Percentiles rank a stretch among this genome's conserved stretches.
Conservation (phyloP, 2,888 invertebrate species). For the Helicoverpa assulta region DNA sequence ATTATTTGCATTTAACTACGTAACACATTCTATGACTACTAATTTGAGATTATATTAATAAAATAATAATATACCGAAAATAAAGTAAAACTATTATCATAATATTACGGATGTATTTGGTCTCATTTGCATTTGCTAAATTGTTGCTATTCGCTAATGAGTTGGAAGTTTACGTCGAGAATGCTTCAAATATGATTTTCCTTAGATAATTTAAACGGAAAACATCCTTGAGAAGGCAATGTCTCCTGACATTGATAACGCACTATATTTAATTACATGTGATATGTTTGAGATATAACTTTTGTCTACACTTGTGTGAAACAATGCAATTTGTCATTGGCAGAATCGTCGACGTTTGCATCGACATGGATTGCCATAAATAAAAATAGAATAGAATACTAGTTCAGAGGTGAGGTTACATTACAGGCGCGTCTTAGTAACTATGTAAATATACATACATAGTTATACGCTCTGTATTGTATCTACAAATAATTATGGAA, state of each 20-base stretch:
- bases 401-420: conserved; percentile 1
- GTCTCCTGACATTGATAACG: conserved; percentile 60
- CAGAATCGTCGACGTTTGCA: too few relatives aligned
- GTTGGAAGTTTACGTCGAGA: conserved; percentile 7
- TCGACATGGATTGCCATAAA: too few relatives aligned
- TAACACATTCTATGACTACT: conserved; percentile 37
- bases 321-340: conserved; percentile 14
- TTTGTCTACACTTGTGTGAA: conserved; percentile 55
- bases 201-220: conserved; percentile 59
- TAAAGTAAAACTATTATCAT: conserved; percentile 12
- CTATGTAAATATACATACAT: conserved; percentile 5
- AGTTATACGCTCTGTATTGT: not conserved
- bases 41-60: conserved; percentile 38
- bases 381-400: too few relatives aligned
- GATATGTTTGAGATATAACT: conserved; percentile 79
- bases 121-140: conserved; percentile 43
- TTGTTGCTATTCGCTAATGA: conserved; percentile 5
- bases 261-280: conserved; percentile 74
- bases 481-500: not conserved
- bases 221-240: conserved; percentile 69
- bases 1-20: conserved; percentile 56
- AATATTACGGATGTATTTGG: conserved; percentile 23
- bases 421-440: conserved; percentile 1
- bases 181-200: conserved; percentile 19
- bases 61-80: not conserved